Percentiles rank a stretch among this genome's conserved stretches.
phyloP scores from a whole-genome alignment of 2,888 invertebrate species.

The Tholera decimalis region DNA sequence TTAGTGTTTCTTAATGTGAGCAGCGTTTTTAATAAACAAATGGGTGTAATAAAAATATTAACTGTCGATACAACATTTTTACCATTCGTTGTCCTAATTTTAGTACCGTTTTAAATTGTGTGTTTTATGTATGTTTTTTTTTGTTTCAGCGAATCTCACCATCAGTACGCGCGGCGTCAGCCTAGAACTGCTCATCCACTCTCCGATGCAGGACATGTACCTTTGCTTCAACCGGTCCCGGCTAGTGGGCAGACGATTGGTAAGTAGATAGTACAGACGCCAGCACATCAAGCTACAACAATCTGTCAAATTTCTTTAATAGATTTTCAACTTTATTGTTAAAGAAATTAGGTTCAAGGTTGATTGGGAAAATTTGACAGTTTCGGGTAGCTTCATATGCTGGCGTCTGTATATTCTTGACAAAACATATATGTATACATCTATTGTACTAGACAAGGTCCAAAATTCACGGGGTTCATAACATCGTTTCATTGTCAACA shows the following conservation, averaged over 20 bases:
- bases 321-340: too few species aligned
- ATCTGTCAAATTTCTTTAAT: too few species aligned
- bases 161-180: slow-evolving; percentile 92
- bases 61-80: slow-evolving; percentile 22
- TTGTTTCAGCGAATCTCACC: slow-evolving; percentile 93
- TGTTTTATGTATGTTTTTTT: slow-evolving; percentile 41
- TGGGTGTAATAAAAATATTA: slow-evolving; percentile 51
- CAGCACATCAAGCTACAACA: too few species aligned
- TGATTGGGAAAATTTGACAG: too few species aligned
- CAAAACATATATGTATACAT: too few species aligned
- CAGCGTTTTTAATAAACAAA: slow-evolving; percentile 47
- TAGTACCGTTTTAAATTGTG: not conserved
- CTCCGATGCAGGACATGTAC: slow-evolving; percentile 94
- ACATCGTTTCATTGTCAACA: slow-evolving; percentile 72
- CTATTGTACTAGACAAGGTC: too few species aligned
- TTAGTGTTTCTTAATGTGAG: slow-evolving; percentile 51
- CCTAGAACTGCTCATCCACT: slow-evolving; percentile 93
- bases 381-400: too few species aligned
- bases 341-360: too few species aligned
- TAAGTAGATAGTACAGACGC: too few species aligned
- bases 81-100: not conserved
- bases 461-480: too few species aligned
- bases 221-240: slow-evolving; percentile 95
- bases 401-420: too few species aligned
- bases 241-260: slow-evolving; percentile 93